These are phyloP conservation scores for Turritopsis dohrnii DNA, from an alignment of 30 jellyfish, hydroid and myxozoan species.

Conservation along the genomic window DNA sequence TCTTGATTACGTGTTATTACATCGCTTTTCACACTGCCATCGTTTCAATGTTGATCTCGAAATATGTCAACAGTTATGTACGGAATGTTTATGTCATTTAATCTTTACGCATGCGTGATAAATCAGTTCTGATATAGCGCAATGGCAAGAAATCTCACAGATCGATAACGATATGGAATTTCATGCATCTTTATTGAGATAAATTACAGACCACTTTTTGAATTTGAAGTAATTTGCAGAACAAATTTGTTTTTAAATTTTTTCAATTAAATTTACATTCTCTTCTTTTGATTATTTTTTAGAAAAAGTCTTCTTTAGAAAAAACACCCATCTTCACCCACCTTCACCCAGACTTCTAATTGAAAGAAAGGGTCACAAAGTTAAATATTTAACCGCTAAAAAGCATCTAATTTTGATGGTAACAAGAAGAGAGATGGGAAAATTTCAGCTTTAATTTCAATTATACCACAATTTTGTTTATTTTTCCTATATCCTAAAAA, in stretches of 20 bases:
- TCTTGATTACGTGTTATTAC: background rate
- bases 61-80: slow-evolving; percentile 2
- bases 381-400: no score
- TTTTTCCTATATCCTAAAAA: no score
- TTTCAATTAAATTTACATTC: background rate
- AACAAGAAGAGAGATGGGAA: no score
- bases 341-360: no score
- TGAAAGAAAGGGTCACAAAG: no score
- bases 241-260: background rate
- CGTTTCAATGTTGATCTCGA: background rate
- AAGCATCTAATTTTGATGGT: no score
- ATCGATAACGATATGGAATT: slow-evolving; percentile 17
- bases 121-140: background rate
- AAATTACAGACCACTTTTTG: slow-evolving; percentile 6
- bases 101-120: slow-evolving; percentile 12
- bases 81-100: slow-evolving; percentile 13
- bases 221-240: background rate
- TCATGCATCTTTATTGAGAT: background rate
- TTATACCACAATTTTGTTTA: no score
- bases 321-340: background rate
- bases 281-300: background rate
- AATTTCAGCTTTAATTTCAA: no score
- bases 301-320: background rate
- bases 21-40: background rate
- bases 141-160: slow-evolving; percentile 12